These are phyloP conservation scores for Penaeus vannamei DNA, from an alignment of 1,140 invertebrate species.

Conservation along the genomic window DNA sequence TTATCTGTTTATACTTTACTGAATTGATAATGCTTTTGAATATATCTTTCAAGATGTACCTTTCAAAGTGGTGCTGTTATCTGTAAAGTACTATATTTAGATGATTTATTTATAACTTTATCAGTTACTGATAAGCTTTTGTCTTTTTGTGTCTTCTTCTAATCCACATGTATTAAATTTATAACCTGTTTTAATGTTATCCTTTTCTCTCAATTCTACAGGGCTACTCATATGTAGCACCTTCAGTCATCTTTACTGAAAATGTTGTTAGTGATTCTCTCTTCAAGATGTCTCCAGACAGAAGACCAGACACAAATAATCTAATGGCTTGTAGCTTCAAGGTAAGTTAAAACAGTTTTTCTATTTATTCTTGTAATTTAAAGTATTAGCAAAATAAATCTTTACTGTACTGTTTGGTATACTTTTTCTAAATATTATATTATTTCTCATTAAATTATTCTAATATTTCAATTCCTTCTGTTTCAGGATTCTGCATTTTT, in stretches of 20 bases:
- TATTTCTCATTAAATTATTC: background rate
- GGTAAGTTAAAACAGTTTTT: slow-evolving; percentile 70
- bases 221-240: slow-evolving; percentile 96
- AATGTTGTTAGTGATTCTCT: slow-evolving; percentile 86
- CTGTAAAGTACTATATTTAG: too few relatives aligned
- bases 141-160: background rate
- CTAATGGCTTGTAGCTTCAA: slow-evolving; percentile 74
- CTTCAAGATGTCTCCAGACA: slow-evolving; percentile 73
- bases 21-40: background rate
- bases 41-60: background rate
- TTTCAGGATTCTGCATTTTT: slow-evolving; percentile 88
- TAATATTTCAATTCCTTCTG: slow-evolving; percentile 67
- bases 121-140: too few relatives aligned
- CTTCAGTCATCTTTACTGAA: slow-evolving; percentile 89
- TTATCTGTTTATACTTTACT: background rate
- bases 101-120: too few relatives aligned
- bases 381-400: background rate
- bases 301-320: slow-evolving; percentile 73
- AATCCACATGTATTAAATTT: background rate
- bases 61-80: background rate
- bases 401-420: too few relatives aligned
- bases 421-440: too few relatives aligned
- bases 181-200: slow-evolving; percentile 70
- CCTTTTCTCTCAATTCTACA: background rate
- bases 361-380: background rate